Conservation (phyloP, 2,888 invertebrate species). For the Lobophora halterata region DNA sequence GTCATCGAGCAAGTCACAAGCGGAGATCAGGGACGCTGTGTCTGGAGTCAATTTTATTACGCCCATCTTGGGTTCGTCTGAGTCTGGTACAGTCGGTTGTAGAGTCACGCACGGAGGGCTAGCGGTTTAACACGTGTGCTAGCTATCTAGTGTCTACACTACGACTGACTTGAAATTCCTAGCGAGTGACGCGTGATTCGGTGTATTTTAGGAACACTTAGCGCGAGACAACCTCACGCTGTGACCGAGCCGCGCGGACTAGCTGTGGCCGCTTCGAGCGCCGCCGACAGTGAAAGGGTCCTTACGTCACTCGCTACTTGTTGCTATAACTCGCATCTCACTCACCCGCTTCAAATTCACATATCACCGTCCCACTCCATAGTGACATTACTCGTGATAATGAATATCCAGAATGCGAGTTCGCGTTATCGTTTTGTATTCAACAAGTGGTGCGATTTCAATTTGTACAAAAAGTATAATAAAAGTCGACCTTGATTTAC, state of each 20-base stretch:
- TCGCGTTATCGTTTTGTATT: constrained; percentile 43
- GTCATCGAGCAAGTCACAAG: constrained; percentile 74
- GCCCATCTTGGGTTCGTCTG: constrained; percentile 53
- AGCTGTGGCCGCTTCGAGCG: constrained; percentile 45
- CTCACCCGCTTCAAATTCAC: constrained; percentile 36
- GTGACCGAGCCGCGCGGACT: constrained; percentile 79
- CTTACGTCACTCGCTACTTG: constrained; percentile 81
- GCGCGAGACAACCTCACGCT: constrained; percentile 71
- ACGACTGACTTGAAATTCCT: constrained; percentile 41
- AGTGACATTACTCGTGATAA: constrained; percentile 54
- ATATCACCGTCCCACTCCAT: constrained; percentile 58
- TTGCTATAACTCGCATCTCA: constrained; percentile 63
- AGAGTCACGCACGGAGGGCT: constrained; percentile 55
- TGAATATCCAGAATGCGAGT: constrained; percentile 42
- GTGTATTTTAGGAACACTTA: constrained; percentile 57
- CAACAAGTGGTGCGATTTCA: constrained; percentile 37
- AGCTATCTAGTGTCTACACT: constrained; percentile 39
- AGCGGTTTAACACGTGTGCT: constrained; percentile 59
- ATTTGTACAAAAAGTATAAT: constrained; percentile 25
- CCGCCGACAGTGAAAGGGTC: constrained; percentile 73
- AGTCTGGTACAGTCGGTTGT: not conserved
- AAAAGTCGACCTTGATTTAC: constrained; percentile 28
- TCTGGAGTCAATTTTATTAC: constrained; percentile 73
- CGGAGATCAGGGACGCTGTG: constrained; percentile 68
- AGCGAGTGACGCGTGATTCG: constrained; percentile 61